phyloP scores from a whole-genome alignment of 1,140 invertebrate species.

The Bombus pyrosoma region DNA sequence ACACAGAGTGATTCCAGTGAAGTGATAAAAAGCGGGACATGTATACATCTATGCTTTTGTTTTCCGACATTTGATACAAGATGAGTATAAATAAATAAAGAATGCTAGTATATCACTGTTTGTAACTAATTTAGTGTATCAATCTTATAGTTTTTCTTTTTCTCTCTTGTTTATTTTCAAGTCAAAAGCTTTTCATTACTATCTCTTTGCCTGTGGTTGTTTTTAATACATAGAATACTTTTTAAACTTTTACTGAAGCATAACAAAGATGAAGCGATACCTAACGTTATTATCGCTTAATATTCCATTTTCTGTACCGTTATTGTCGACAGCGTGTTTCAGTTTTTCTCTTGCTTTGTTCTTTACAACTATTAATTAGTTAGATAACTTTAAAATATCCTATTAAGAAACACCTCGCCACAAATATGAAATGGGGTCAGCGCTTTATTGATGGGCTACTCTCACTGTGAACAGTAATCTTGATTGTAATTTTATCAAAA shows the following conservation, averaged over 20 bases:
- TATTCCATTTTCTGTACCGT: too few species aligned
- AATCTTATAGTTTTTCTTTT: neutral
- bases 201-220: neutral
- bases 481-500: neutral
- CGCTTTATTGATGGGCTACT: too few species aligned
- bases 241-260: neutral
- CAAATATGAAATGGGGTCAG: too few species aligned
- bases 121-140: neutral
- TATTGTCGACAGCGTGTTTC: too few species aligned
- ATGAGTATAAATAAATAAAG: neutral
- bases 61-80: neutral
- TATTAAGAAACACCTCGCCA: too few species aligned
- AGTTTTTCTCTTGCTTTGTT: too few species aligned
- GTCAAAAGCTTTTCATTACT: neutral
- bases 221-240: neutral
- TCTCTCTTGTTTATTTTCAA: neutral
- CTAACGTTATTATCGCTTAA: neutral
- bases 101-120: neutral
- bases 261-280: neutral
- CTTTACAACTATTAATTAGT: too few species aligned
- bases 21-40: neutral
- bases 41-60: neutral
- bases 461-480: neutral
- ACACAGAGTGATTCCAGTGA: neutral
- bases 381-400: too few species aligned